These are phyloP conservation scores for Bradypodion pumilum DNA, from an alignment of 2,797 vertebrate genomes.

Conservation along the genomic window DNA sequence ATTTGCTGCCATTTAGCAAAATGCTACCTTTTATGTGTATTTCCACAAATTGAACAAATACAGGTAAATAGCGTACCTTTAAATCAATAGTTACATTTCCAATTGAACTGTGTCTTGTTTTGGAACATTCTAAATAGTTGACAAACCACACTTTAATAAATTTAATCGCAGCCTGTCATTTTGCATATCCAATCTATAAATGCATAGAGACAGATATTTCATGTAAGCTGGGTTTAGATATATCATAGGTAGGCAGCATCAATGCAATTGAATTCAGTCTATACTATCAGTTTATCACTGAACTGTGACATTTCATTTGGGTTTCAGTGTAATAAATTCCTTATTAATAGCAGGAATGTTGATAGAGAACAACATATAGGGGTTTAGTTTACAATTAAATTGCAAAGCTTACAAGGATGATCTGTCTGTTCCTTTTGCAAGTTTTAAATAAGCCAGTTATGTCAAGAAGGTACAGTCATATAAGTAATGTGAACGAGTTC, in stretches of 20 bases:
- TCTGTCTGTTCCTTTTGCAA: background rate
- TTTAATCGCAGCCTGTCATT: constrained; percentile 36
- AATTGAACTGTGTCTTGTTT: constrained; percentile 59
- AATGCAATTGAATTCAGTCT: constrained; percentile 1
- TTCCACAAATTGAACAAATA: constrained; percentile 49
- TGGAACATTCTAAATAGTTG: constrained; percentile 68
- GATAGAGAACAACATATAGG: constrained; percentile 8
- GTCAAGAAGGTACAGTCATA: background rate
- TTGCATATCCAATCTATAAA: background rate
- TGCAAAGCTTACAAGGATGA: background rate
- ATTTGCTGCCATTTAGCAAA: constrained; percentile 47
- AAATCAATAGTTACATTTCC: constrained; percentile 60
- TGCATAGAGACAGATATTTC: constrained; percentile 5
- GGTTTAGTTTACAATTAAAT: constrained; percentile 19
- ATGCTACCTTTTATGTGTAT: background rate
- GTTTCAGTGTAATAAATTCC: constrained; percentile 11
- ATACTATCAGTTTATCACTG: constrained; percentile 24
- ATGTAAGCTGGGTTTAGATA: background rate
- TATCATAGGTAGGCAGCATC: constrained; percentile 17
- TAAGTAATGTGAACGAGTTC: background rate
- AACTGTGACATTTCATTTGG: background rate
- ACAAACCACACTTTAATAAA: constrained; percentile 55
- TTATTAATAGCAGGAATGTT: background rate
- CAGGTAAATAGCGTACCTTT: constrained; percentile 66
- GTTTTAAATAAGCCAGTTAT: background rate